A percentile compares a stretch with the other conserved stretches of the same genome.
Evolutionary conservation across 2,113 vertebrate genomes (phyloP).

Genomic region (Astatotilapia flaviijosephi): DNA sequence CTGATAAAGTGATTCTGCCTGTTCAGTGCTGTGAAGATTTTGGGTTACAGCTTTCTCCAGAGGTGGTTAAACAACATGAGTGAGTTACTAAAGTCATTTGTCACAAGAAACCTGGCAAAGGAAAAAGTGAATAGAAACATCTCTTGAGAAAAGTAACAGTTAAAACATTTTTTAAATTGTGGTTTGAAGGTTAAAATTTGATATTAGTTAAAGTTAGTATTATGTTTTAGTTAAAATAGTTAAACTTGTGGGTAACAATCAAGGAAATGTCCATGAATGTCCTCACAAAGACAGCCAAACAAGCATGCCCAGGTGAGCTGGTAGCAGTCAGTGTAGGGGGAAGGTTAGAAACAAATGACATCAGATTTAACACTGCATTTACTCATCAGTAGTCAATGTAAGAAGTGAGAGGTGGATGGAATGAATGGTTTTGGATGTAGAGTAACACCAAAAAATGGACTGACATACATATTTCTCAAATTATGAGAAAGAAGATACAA

Average conservation of each 20-base stretch:
- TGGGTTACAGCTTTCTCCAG: not conserved
- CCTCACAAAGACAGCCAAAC: not conserved
- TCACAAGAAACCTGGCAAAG: not conserved
- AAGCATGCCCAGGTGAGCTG: not conserved
- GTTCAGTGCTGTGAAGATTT: not conserved
- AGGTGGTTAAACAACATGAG: not conserved
- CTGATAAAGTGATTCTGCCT: not conserved
- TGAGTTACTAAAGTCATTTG: not conserved
- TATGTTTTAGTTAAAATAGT: not conserved
- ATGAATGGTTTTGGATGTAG: not conserved
- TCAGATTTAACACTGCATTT: not conserved
- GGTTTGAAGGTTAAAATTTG: not conserved
- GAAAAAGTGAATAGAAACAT: not conserved
- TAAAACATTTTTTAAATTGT: not conserved
- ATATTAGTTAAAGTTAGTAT: not conserved
- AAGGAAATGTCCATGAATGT: not conserved
- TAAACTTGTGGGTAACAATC: not conserved
- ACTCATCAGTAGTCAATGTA: not conserved
- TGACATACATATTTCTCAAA: not conserved
- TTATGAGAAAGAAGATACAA: not conserved
- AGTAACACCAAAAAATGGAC: accelerated
- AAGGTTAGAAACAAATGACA: not conserved
- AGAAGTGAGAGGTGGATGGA: not conserved
- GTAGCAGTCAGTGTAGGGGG: not conserved
- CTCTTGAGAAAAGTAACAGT: not conserved